These are phyloP conservation scores for Phyllostomus discolor DNA, from an alignment of 2,113 vertebrate species.

Conservation along the genomic window DNA sequence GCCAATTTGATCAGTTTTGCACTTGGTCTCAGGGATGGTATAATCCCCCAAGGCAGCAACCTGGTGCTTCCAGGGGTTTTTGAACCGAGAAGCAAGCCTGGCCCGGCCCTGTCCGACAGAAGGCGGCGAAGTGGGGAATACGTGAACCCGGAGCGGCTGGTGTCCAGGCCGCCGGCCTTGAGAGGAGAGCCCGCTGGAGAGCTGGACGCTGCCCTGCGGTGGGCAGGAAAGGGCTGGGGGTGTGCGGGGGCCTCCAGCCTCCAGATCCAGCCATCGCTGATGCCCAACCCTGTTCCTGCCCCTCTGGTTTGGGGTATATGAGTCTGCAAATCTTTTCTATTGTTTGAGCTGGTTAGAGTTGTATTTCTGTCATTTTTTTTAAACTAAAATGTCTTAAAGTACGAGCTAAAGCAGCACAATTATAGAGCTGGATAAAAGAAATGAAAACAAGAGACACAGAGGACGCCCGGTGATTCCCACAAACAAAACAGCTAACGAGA, in stretches of 20 bases:
- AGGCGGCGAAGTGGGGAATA: not conserved
- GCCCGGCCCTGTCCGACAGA: accelerated
- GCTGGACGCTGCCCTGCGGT: accelerated
- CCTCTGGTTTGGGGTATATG: not conserved
- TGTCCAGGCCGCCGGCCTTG: accelerated
- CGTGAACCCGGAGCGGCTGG: too few relatives aligned
- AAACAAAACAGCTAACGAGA: not conserved
- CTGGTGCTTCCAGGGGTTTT: not conserved
- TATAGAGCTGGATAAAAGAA: not conserved
- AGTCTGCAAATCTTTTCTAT: not conserved
- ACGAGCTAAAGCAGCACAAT: not conserved
- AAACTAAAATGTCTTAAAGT: not conserved
- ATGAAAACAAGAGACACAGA: not conserved
- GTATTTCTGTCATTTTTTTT: not conserved
- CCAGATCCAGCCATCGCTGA: too few relatives aligned
- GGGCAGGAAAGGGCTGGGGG: not conserved
- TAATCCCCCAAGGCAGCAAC: not conserved
- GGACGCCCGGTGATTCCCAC: not conserved
- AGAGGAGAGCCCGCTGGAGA: not conserved
- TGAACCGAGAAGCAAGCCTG: not conserved
- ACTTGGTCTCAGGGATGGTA: not conserved
- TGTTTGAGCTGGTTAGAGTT: not conserved
- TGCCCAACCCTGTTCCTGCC: not conserved
- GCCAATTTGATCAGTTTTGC: not conserved
- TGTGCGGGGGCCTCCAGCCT: accelerated